Conservation (phyloP, 1,140 invertebrate species). For the Atopsyche davidsoni region DNA sequence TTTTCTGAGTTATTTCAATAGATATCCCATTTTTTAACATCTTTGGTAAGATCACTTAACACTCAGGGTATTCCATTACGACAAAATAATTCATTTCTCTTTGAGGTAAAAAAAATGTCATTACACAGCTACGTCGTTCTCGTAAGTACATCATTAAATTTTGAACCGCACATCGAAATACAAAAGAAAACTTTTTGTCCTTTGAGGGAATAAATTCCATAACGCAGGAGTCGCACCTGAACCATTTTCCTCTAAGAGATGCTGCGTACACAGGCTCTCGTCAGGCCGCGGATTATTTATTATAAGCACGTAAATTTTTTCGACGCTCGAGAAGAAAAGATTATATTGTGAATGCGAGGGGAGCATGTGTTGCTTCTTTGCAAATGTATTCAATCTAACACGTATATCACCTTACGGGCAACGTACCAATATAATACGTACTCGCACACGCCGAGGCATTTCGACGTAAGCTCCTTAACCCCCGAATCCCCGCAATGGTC, state of each 20-base stretch:
- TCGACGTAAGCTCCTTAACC: too few species aligned
- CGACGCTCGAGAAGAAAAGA: constrained; percentile 18
- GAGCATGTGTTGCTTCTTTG: constrained; percentile 28
- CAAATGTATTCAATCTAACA: constrained; percentile 30
- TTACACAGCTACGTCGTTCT: too few species aligned
- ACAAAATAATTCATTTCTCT: too few species aligned
- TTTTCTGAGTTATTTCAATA: too few species aligned
- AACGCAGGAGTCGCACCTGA: constrained; percentile 26
- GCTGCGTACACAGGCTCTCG: constrained; percentile 7
- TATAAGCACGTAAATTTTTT: constrained; percentile 29
- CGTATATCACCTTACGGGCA: constrained; percentile 26
- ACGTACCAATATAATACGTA: constrained; percentile 29
- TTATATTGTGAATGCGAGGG: constrained; percentile 26
- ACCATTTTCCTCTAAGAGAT: constrained; percentile 20
- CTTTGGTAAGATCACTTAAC: too few species aligned
- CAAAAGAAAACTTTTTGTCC: constrained; percentile 21
- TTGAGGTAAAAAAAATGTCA: too few species aligned
- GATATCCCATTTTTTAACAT: too few species aligned
- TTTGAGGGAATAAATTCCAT: constrained; percentile 27
- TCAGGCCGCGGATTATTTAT: constrained; percentile 27
- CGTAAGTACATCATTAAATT: constrained; percentile 7
- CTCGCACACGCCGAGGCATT: too few species aligned
- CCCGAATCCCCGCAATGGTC: too few species aligned
- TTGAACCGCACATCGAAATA: constrained; percentile 20
- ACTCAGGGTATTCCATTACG: too few species aligned